Percentiles rank a stretch among this genome's conserved stretches.
Evolutionary conservation across 2,113 vertebrate genomes (phyloP).

Genomic region (Rhynchomys soricoides): DNA sequence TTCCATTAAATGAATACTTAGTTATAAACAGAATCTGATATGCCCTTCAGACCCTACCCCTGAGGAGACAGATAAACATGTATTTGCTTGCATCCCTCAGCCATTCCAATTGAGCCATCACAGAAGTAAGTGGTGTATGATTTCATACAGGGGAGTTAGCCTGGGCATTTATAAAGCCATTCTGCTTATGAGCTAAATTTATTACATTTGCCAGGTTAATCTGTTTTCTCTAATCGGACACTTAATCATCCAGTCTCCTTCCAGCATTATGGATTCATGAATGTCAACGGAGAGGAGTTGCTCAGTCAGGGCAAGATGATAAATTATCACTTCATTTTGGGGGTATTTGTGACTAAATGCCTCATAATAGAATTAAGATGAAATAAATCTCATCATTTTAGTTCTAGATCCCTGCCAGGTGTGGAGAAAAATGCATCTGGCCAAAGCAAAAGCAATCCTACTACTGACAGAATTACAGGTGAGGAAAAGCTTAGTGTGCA

Average conservation of each 20-base stretch:
- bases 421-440: conserved; percentile 45
- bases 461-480: not conserved
- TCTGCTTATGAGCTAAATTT: conserved; percentile 75
- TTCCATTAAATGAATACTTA: conserved; percentile 11
- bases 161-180: conserved; percentile 72
- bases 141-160: conserved; percentile 67
- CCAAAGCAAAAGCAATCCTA: conserved; percentile 47
- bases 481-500: not conserved
- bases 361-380: conserved; percentile 76
- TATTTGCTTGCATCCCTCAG: conserved; percentile 39
- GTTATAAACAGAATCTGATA: not conserved
- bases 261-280: conserved; percentile 72
- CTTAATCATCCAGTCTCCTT: conserved; percentile 77
- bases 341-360: conserved; percentile 77
- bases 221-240: conserved; percentile 80
- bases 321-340: conserved; percentile 69
- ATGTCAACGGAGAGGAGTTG: conserved; percentile 57
- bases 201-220: conserved; percentile 81
- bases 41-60: not conserved
- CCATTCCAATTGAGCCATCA: conserved; percentile 67
- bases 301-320: conserved; percentile 73
- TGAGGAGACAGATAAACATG: conserved; percentile 41
- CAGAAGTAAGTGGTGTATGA: conserved; percentile 56
- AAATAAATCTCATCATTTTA: conserved; percentile 76
- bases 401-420: conserved; percentile 65